Base-by-base conservation (phyloP, 37 sponge, comb jelly and placozoan species). In the Bolinopsis microptera region DNA sequence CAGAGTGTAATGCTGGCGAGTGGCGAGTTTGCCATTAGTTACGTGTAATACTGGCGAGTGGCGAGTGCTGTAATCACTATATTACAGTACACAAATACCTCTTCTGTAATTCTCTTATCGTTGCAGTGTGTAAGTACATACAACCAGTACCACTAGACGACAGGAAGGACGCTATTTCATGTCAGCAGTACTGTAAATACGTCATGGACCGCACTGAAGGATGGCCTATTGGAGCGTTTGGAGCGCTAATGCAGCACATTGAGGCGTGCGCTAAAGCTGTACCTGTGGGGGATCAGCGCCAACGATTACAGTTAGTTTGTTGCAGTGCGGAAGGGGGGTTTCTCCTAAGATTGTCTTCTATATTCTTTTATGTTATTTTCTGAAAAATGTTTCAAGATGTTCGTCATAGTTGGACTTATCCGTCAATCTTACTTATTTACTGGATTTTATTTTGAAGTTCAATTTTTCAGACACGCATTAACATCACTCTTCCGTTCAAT, bases 231-330 rank as follows among this genome's bases (percentile, higher is more conserved):
- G 90, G 90, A 0, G 90, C 90, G 1, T 86, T 86, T 48, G 18
- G 1, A 13, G 90, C 90, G 35, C 61, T 86, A 22, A 28, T 86
- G 30, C 2, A 41, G 26, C 90, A 86, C 90, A 86, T 41, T 39
- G 90, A 86, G n/a, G 23, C 25, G 48, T 86, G 90, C 28, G 90
- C 90, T 26, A 86, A 40, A 38, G 90, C 90, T 35, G 90, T 86
- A 21, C 90, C 90, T 23, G 61, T 86, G 13, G 90, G 90, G 31
- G 90, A 86, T 39, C 90, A 86, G 90, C 41, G 90, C 34, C 90
- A 86, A 48, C 38, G 35, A 38, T n/a, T 86, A 28, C 90, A 86
- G 90, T 86, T 5, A 86, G 90, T 86, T n/a, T n/a, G n/a, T n/a
- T n/a, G 68, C 18, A n/a, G n/a, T n/a, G n/a, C n/a, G n/a, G n/a